phyloP scores from a whole-genome alignment of 2,888 invertebrate species.

The Eulithis testata region DNA sequence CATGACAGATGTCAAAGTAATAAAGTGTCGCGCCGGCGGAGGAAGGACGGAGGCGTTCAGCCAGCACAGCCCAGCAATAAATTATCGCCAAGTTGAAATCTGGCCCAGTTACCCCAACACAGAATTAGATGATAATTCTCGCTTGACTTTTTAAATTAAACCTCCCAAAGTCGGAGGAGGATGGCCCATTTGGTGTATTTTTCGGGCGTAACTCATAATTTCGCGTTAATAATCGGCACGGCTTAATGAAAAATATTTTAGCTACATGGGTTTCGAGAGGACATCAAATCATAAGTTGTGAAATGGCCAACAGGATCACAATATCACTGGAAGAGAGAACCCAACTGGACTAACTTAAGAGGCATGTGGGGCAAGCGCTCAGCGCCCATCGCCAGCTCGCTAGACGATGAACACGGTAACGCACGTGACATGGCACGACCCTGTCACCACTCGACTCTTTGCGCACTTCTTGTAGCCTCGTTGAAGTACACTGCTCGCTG shows the following conservation, averaged over 20 bases:
- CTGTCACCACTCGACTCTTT: conserved; percentile 35
- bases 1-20: conserved; percentile 42
- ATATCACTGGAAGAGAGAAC: conserved; percentile 90
- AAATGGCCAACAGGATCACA: conserved; percentile 80
- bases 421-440: conserved; percentile 15
- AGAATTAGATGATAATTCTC: conserved; percentile 61
- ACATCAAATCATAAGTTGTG: conserved; percentile 38
- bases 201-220: conserved; percentile 54
- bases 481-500: conserved; percentile 4
- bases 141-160: conserved; percentile 59
- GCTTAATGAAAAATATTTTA: conserved; percentile 51
- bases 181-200: conserved; percentile 38
- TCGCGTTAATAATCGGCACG: conserved; percentile 50
- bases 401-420: conserved; percentile 70
- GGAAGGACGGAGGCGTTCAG: conserved; percentile 26
- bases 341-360: conserved; percentile 91
- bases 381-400: conserved; percentile 46
- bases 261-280: conserved; percentile 26
- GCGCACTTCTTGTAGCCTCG: conserved; percentile 31
- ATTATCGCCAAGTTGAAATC: conserved; percentile 49
- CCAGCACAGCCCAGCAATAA: conserved; percentile 45
- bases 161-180: conserved; percentile 45
- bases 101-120: conserved; percentile 42
- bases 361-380: conserved; percentile 92
- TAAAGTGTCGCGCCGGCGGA: conserved; percentile 43